Base-by-base conservation (phyloP, 2,888 invertebrate species). In the Barypeithes pellucidus region DNA sequence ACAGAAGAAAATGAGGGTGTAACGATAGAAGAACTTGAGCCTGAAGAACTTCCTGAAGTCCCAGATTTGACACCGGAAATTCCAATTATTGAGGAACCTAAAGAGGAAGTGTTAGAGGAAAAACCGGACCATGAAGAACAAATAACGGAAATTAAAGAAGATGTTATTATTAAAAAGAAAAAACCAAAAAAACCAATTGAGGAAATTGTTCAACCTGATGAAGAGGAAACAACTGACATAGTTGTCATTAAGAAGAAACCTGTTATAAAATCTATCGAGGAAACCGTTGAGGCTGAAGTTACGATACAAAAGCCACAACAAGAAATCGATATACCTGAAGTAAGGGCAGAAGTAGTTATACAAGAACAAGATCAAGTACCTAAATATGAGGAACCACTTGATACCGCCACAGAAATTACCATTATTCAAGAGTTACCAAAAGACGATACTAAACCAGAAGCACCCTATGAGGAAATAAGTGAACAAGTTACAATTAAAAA, bases 301-400 rank as follows among this genome's bases (percentile, higher is more conserved):
- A 61, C 61, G 39, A 50, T 74, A 11, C n/a, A 36, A 9, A 52
- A 61, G 18, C 52, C 66, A 33, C 62, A 45, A 8, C 52, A 54
- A 29, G 54, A 70, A 22, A 43, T 65, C 18, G 66, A 73, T 14
- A 61, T 45, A 29, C 33, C n/a, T 67, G 81, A 85, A 73, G 69
- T 72, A 65, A 72, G 77, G 70, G 71, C 76, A 78, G 63, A 80
- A 79, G 18, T 79, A 41, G 74, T 82, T 76, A 69, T 79, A 9
- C 75, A 77, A 68, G 67, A 75, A 73, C 47, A 62, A 11, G 73
- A 72, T 36, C 11, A 20, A 3, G 41, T 59, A 11, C 12, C 12
- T 3, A 36, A 89, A 77, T 83, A 81, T 3, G 60, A 66, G 18
- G 84, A 89, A 0, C 85, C 85, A n/a, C 82, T 89, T 87, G 81